phyloP scores from a whole-genome alignment of 2,888 invertebrate species.

The Branchinecta sandiegonensis region DNA sequence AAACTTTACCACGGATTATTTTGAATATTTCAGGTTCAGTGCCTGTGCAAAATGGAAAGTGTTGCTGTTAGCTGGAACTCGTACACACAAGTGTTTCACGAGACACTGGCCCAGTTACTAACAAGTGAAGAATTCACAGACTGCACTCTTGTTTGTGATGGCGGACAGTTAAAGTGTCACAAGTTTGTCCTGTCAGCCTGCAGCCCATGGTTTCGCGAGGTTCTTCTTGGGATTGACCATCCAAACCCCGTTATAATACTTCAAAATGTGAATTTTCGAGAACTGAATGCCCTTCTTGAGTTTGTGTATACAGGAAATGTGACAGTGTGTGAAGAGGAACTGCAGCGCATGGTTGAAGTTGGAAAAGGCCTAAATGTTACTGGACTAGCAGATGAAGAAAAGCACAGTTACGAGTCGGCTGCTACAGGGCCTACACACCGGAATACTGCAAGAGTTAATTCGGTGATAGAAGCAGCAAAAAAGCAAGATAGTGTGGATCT shows the following conservation, averaged over 20 bases:
- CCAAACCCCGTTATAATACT: neutral
- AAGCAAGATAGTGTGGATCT: no score
- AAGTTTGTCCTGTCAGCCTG: conserved; percentile 6
- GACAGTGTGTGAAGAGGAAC: neutral
- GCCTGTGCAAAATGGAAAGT: neutral
- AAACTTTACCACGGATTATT: no score
- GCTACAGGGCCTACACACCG: no score
- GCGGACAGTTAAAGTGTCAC: neutral
- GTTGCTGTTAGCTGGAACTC: neutral
- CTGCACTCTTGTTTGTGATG: neutral
- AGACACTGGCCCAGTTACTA: neutral
- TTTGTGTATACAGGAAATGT: conserved; percentile 5
- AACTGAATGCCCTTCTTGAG: neutral
- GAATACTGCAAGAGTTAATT: no score
- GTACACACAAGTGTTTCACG: conserved; percentile 3
- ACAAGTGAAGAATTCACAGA: conserved; percentile 4
- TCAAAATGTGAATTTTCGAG: neutral
- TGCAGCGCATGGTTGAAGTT: conserved; percentile 1
- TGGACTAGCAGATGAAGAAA: neutral
- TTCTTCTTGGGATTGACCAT: conserved; percentile 12
- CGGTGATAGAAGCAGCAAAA: no score
- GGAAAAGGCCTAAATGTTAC: neutral
- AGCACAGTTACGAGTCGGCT: neutral
- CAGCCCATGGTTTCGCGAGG: neutral
- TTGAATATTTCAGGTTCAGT: no score